These are phyloP conservation scores for Daphoenositta chrysoptera DNA, from an alignment of 2,113 vertebrate genomes.

Conservation along the genomic window DNA sequence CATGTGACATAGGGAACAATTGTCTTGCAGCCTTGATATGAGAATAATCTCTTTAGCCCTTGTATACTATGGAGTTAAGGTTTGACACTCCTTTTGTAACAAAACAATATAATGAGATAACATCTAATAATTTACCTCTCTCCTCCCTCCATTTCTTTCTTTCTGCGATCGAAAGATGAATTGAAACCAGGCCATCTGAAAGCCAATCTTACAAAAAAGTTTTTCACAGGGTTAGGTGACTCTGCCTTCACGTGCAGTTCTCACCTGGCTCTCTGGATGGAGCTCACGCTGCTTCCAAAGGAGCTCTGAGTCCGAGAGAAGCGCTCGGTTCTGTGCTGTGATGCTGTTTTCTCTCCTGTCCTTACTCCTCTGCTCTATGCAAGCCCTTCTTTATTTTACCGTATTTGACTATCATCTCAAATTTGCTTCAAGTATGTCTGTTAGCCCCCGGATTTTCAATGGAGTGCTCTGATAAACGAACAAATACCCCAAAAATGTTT, in stretches of 20 bases:
- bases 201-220: background rate
- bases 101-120: background rate
- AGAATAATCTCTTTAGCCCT: background rate
- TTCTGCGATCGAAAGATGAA: background rate
- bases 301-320: background rate
- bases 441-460: slow-evolving; percentile 10
- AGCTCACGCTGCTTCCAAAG: slow-evolving; percentile 71
- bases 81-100: background rate
- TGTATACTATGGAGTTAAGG: background rate
- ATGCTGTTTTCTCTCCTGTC: background rate
- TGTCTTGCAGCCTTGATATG: background rate
- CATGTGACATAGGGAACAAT: background rate
- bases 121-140: background rate
- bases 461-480: background rate
- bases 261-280: slow-evolving; percentile 72
- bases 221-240: background rate
- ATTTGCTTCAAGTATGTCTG: slow-evolving; percentile 21
- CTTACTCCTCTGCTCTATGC: background rate
- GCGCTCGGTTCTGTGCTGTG: background rate
- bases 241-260: slow-evolving; percentile 42
- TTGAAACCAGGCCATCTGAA: background rate
- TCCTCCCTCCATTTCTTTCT: background rate
- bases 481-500: background rate
- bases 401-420: slow-evolving; percentile 43
- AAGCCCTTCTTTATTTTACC: slow-evolving; percentile 32